Evolutionary conservation across 2,113 vertebrate species (phyloP), one percentile per base, ranked within the genome.

Genomic region (Pelecanus crispus): DNA sequence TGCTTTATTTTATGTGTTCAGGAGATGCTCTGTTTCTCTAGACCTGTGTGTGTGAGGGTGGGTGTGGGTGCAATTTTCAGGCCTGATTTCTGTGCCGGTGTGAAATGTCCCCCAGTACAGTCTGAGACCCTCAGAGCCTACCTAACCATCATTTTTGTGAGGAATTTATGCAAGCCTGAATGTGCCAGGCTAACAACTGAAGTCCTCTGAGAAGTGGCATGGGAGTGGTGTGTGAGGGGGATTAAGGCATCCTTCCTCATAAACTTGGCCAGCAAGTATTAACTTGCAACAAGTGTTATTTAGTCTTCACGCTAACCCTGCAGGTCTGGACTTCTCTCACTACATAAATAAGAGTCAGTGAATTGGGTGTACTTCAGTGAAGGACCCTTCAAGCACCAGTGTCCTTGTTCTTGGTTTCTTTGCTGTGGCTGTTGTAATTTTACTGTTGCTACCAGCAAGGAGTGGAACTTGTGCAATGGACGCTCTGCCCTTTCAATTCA

Each of bases 161-260:
- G 24, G 50, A 55, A 90, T 67, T 74, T 55, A 59, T 62, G 17
- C 67, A 81, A 45, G 12, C 4, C 15, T 25, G 59, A 84, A 55
- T 16, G 32, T 52, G 32, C 26, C 34, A 83, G 47, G 16, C 29
- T 81, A 79, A 77, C 32, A 81, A 19, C 9, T 80, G 45, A 77
- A 77, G 44, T 67, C 62, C 16, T 49, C 36, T 32, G 45, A 49
- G 62, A 86, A 90, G 32, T 4, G 16, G 40, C 42, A 62, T 0
- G 12, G 65, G 25, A 52, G 24, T 62, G 42, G 50, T 47, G 31
- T 2, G 0, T 7, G 36, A 55, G 0, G 10, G 8, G 34, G 7
- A 52, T 7, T 6, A 13, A 88, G 65, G 52, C 36, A 71, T 34
- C 56, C 38, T 86, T 83, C 59, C n/a, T 74, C 38, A n/a, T 19